These are phyloP conservation scores for Baronia brevicornis DNA, from an alignment of 2,888 invertebrate species.

Conservation along the genomic window DNA sequence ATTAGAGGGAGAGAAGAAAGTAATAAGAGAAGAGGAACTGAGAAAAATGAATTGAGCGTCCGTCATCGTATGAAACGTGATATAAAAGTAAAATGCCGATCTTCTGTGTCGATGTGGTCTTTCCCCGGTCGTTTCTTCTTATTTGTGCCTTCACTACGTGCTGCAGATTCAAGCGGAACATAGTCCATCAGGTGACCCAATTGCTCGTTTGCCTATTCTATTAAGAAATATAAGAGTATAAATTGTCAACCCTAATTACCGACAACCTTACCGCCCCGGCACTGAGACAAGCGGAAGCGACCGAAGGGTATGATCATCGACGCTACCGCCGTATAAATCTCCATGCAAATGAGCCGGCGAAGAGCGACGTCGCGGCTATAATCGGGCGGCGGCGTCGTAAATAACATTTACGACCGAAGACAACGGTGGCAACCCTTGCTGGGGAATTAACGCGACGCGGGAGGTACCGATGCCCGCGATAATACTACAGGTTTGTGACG, in stretches of 20 bases:
- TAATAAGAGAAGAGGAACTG: too few species aligned
- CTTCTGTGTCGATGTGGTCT: too few species aligned
- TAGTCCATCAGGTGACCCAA: too few species aligned
- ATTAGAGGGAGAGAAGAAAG: too few species aligned
- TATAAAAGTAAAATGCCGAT: too few species aligned
- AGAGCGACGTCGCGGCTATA: conserved; percentile 51
- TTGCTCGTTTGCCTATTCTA: too few species aligned
- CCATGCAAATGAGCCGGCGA: conserved; percentile 61
- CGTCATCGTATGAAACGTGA: too few species aligned
- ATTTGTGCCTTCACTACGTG: too few species aligned
- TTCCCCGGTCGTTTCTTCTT: too few species aligned
- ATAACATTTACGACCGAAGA: conserved; percentile 56
- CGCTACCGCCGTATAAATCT: conserved; percentile 50
- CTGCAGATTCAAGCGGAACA: too few species aligned
- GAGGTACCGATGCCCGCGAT: conserved; percentile 30
- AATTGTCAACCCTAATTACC: neutral
- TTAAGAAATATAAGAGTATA: too few species aligned
- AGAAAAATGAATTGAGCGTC: too few species aligned
- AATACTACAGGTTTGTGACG: conserved; percentile 16
- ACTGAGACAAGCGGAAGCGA: conserved; percentile 28
- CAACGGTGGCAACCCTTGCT: conserved; percentile 38
- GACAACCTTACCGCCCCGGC: conserved; percentile 10
- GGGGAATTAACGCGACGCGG: conserved; percentile 53
- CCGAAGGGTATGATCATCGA: conserved; percentile 37
- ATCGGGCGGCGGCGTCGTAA: conserved; percentile 55